Base-by-base conservation (phyloP, 2,797 vertebrate species). In the Hozukius guyotensis region DNA sequence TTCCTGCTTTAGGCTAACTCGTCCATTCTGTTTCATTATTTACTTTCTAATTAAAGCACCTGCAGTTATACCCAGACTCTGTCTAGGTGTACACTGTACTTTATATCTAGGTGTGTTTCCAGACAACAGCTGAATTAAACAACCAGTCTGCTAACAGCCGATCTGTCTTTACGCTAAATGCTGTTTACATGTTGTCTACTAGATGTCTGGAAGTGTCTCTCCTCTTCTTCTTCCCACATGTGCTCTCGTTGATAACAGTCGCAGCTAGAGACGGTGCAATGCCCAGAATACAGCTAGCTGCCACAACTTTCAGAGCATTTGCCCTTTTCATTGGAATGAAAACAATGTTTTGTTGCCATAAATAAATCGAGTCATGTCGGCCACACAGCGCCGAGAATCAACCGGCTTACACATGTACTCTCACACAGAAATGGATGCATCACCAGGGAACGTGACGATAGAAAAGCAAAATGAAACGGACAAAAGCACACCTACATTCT, bases 11-110 rank as follows among this genome's bases (percentile, higher is more conserved):
- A 66, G 80, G 83, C 83, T 86, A 65, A 64, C 71, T 77, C 36
- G 60, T 83, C 81, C 79, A 80, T 92, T 81, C 84, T 59, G 79
- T 90, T 93, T 86, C 91, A 93, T 94, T 93, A 90, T 93, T 93
- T 90, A 86, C 87, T 80, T 91, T 88, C 83, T 94, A 92, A 94
- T 94, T 94, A 93, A 92, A 91, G 82, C 87, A 89, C 92, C 91
- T 93, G 85, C 67, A 83, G 87, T 86, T 72, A 70, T 72, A 71
- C 75, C 82, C 72, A 59, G 60, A 61, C 61, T 66, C 14, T 71
- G 57, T 66, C 76, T 78, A 29, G 6, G 20, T 61, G 59, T 72
- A 59, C 66, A 66, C 73, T 87, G 79, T 78, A 78, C 76, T 75
- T 83, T 55, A 53, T 22, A 59, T 78, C 73, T 76, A 63, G 57